A percentile compares a stretch with the other conserved stretches of the same genome.
phyloP scores from a whole-genome alignment of 2,113 vertebrate genomes.

The Chaetodon trifascialis region DNA sequence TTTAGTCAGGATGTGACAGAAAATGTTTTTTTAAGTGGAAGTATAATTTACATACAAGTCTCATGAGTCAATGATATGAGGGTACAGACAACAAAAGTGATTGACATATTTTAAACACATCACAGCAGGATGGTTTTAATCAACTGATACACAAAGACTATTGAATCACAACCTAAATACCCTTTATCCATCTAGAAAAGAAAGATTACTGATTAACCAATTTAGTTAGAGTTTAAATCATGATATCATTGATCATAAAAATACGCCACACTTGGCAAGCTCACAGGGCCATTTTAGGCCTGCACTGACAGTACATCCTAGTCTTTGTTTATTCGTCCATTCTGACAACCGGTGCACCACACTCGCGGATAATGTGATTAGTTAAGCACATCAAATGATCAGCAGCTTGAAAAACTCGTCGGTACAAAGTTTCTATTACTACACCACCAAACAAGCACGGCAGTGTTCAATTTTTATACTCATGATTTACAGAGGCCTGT shows the following conservation, averaged over 20 bases:
- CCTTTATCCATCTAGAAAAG: background rate
- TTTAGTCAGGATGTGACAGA: conserved; percentile 31
- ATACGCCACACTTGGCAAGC: conserved; percentile 82
- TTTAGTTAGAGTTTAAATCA: background rate
- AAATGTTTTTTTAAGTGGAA: conserved; percentile 35
- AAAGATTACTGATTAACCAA: background rate
- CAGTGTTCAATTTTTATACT: conserved; percentile 35
- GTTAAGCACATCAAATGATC: conserved; percentile 38
- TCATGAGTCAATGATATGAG: conserved; percentile 15
- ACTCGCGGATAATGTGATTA: conserved; percentile 32
- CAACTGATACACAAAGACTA: conserved; percentile 15
- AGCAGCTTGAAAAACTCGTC: background rate
- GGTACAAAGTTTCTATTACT: background rate
- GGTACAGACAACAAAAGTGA: conserved; percentile 5
- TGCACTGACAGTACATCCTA: conserved; percentile 77
- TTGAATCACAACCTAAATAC: background rate
- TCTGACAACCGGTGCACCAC: conserved; percentile 67
- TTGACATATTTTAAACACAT: background rate
- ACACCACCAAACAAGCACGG: conserved; percentile 23
- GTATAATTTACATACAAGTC: background rate
- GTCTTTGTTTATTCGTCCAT: conserved; percentile 80
- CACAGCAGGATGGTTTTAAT: conserved; percentile 3
- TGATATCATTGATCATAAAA: conserved; percentile 70
- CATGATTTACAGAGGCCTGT: conserved; percentile 72
- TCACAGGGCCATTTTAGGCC: conserved; percentile 83